phyloP scores from a whole-genome alignment of 2,888 invertebrate genomes.

The Drosophila pegasa region DNA sequence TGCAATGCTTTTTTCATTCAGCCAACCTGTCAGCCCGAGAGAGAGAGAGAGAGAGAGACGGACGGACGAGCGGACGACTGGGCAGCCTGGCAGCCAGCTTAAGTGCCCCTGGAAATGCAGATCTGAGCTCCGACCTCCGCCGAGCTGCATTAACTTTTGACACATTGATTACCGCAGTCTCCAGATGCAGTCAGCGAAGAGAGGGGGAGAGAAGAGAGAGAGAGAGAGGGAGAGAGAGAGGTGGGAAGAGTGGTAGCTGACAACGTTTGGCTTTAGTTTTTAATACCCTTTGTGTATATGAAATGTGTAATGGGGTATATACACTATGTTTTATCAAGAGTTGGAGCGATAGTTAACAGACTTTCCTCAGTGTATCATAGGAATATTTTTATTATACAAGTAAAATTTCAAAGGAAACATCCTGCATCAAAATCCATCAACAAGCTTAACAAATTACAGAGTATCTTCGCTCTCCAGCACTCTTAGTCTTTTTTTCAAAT shows the following conservation, averaged over 20 bases:
- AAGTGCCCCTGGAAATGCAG: constrained; percentile 64
- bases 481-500: background rate
- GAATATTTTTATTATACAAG: too few relatives aligned
- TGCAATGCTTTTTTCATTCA: constrained; percentile 41
- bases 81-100: constrained; percentile 49
- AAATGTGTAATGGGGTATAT: background rate
- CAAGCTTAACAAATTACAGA: background rate
- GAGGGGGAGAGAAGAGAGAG: background rate
- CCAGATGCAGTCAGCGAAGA: background rate
- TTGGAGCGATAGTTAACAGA: background rate
- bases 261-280: constrained; percentile 9
- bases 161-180: constrained; percentile 59
- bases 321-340: background rate
- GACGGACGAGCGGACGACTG: background rate
- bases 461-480: background rate
- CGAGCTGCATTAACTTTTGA: constrained; percentile 69
- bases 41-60: background rate
- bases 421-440: too few relatives aligned
- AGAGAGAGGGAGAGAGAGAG: background rate
- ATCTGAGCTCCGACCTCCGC: constrained; percentile 37
- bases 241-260: background rate
- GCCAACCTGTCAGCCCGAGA: constrained; percentile 16
- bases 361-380: background rate
- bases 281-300: constrained; percentile 1
- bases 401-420: background rate